phyloP scores from a whole-genome alignment of 2,888 invertebrate genomes.

The Andrena haemorrhoa region DNA sequence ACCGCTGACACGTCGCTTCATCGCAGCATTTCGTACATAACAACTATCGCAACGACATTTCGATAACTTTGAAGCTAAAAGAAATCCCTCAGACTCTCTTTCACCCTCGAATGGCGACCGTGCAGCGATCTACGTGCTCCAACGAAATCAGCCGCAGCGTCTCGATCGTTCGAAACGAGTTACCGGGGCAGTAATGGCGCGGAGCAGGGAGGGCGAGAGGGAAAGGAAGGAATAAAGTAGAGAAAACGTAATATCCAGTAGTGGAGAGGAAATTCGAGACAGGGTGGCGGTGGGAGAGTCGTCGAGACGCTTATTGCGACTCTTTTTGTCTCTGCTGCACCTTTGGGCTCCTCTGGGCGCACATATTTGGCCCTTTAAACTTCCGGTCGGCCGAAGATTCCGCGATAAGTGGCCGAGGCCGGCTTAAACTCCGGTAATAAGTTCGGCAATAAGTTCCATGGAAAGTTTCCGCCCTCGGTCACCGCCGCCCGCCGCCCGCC shows the following conservation, averaged over 20 bases:
- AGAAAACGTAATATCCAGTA: conserved; percentile 63
- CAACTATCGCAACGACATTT: no score
- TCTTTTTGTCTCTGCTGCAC: conserved; percentile 20
- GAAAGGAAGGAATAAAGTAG: conserved; percentile 38
- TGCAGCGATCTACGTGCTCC: conserved; percentile 1
- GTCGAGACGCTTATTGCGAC: conserved; percentile 52
- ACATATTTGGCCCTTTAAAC: conserved; percentile 74
- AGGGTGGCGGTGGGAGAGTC: conserved; percentile 29
- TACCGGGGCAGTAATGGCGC: not conserved
- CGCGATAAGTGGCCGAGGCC: conserved; percentile 76
- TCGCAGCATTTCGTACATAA: no score
- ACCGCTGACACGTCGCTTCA: no score
- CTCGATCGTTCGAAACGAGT: conserved; percentile 37
- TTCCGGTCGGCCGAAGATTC: conserved; percentile 77
- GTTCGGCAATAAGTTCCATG: conserved; percentile 78
- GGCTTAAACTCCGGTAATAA: conserved; percentile 80
- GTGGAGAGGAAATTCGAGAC: conserved; percentile 62
- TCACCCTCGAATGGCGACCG: not conserved
- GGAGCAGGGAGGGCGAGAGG: conserved; percentile 2
- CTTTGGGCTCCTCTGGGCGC: conserved; percentile 26
- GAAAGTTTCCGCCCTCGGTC: conserved; percentile 71
- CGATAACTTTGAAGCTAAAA: not conserved
- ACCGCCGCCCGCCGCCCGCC: not conserved
- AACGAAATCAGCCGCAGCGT: not conserved
- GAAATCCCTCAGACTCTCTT: not conserved